These are phyloP conservation scores for Asobara japonica DNA, from an alignment of 1,140 invertebrate species.

Conservation along the genomic window DNA sequence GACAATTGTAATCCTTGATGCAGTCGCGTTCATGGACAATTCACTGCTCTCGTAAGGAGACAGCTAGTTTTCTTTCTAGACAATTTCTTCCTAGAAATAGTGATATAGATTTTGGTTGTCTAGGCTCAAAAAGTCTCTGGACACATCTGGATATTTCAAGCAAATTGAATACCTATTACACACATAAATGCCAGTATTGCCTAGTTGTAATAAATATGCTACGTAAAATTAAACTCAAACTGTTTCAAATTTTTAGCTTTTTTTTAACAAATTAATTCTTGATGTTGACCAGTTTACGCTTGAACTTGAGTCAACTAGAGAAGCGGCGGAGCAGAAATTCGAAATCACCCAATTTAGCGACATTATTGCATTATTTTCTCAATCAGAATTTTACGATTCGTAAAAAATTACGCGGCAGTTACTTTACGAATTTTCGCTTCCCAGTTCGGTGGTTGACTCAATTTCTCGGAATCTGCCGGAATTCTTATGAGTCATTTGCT, in stretches of 20 bases:
- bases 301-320: neutral
- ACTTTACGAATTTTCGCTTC: no score
- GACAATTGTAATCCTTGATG: no score
- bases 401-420: no score
- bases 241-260: neutral
- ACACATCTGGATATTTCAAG: neutral
- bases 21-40: neutral
- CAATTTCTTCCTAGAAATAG: no score
- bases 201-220: neutral
- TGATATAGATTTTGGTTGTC: no score
- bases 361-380: neutral
- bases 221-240: conserved; percentile 1
- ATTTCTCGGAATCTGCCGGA: neutral
- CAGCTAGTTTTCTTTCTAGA: neutral
- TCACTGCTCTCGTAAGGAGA: no score
- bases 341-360: neutral
- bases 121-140: neutral
- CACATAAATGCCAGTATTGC: neutral
- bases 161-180: neutral
- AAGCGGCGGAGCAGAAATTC: neutral
- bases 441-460: no score
- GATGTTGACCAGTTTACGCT: neutral
- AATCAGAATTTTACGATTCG: no score
- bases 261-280: neutral
- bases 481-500: neutral